Percentiles rank a stretch among this genome's conserved stretches.
These are phyloP conservation scores for Apoda limacodes DNA, from an alignment of 2,888 invertebrate species.

Conservation along the genomic window DNA sequence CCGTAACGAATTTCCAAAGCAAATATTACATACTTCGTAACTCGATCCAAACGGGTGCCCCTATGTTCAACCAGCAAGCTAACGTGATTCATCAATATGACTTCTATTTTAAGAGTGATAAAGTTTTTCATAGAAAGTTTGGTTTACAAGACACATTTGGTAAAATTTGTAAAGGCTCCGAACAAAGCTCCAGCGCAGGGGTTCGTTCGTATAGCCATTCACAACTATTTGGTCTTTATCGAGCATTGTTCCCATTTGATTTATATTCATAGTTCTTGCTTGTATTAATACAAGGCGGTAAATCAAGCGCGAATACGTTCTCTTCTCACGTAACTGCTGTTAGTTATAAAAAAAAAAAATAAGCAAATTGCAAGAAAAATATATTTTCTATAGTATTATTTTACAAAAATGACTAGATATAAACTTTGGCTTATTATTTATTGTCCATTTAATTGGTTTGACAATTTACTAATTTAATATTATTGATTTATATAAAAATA, in stretches of 20 bases:
- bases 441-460: slow-evolving; percentile 29
- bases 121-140: too few species aligned
- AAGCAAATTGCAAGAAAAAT: too few species aligned
- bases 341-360: too few species aligned
- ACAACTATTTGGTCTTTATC: slow-evolving; percentile 68
- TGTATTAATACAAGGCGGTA: slow-evolving; percentile 54
- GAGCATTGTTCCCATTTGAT: slow-evolving; percentile 64
- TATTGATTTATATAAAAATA: slow-evolving; percentile 19
- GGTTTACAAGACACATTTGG: too few species aligned
- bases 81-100: too few species aligned
- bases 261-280: slow-evolving; percentile 64
- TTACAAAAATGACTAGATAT: slow-evolving; percentile 49
- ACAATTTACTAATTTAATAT: slow-evolving; percentile 3
- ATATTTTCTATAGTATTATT: slow-evolving; percentile 21
- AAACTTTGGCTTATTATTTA: slow-evolving; percentile 38
- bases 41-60: slow-evolving; percentile 59
- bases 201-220: slow-evolving; percentile 58
- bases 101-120: slow-evolving; percentile 21
- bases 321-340: too few species aligned
- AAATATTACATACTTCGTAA: slow-evolving; percentile 59
- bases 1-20: slow-evolving; percentile 66
- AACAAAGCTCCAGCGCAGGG: slow-evolving; percentile 49
- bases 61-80: too few species aligned
- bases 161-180: slow-evolving; percentile 21
- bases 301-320: slow-evolving; percentile 47